Percentiles rank a stretch among this genome's conserved stretches.
These are phyloP conservation scores for rabbit (Oryctolagus cuniculus) DNA, from an alignment of 2,113 vertebrate species.

Conservation along the genomic window DNA sequence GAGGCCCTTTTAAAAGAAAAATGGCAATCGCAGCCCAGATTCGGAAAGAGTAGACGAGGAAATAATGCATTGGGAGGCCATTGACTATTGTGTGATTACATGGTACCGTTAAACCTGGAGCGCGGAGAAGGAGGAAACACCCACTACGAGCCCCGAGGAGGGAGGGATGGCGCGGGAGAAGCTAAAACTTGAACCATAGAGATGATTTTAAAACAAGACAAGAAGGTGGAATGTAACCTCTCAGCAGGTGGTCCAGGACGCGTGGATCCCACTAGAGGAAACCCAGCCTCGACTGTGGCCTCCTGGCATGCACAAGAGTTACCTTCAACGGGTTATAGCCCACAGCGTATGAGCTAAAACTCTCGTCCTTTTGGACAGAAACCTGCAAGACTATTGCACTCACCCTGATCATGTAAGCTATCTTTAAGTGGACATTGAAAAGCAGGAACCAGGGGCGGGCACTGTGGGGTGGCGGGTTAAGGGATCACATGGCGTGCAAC, in stretches of 20 bases:
- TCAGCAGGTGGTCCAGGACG: background rate
- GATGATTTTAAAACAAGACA: background rate
- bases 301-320: background rate
- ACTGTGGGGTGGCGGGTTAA: too few relatives aligned
- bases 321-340: background rate
- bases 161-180: background rate
- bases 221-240: background rate
- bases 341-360: background rate
- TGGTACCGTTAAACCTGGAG: rapidly evolving
- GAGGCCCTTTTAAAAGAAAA: background rate
- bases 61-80: rapidly evolving
- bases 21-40: rapidly evolving
- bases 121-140: rapidly evolving
- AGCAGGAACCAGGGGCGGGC: background rate
- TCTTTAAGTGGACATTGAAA: background rate
- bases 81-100: background rate
- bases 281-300: background rate
- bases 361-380: background rate
- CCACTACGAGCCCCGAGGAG: background rate
- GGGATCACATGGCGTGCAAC: too few relatives aligned
- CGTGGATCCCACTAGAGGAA: background rate
- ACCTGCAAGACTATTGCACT: background rate
- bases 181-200: background rate
- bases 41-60: rapidly evolving
- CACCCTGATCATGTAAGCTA: background rate